Evolutionary conservation across 2,888 invertebrate species (phyloP).

Genomic region (Drosophila recens): DNA sequence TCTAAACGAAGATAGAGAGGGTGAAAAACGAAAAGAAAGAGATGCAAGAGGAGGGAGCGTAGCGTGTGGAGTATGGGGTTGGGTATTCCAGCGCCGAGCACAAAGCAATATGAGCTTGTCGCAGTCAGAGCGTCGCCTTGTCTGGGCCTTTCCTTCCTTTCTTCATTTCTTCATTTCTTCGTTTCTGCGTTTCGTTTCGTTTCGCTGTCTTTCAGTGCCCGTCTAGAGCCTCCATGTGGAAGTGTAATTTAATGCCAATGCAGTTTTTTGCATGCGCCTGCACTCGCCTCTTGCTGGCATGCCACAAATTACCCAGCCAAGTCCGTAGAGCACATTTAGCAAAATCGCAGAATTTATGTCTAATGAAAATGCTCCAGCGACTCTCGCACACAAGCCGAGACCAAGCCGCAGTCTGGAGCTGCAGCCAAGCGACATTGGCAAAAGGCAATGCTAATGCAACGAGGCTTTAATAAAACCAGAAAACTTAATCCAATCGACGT

Average conservation of each 20-base stretch:
- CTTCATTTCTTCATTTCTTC: no score
- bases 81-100: slow-evolving; percentile 9
- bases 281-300: slow-evolving; percentile 33
- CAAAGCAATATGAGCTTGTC: slow-evolving; percentile 74
- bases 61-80: neutral
- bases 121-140: slow-evolving; percentile 62
- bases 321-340: slow-evolving; percentile 78
- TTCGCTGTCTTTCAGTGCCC: neutral
- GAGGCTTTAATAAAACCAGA: slow-evolving; percentile 35
- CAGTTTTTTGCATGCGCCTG: slow-evolving; percentile 36
- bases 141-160: slow-evolving; percentile 44
- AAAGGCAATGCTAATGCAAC: slow-evolving; percentile 60
- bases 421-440: slow-evolving; percentile 65
- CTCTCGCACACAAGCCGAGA: neutral
- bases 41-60: neutral
- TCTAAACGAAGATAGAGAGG: slow-evolving; percentile 5
- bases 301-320: slow-evolving; percentile 75
- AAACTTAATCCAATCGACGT: slow-evolving; percentile 15
- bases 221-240: slow-evolving; percentile 24
- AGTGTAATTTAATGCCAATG: slow-evolving; percentile 77
- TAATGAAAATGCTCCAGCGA: slow-evolving; percentile 72
- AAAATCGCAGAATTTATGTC: slow-evolving; percentile 79
- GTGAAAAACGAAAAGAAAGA: neutral
- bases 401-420: slow-evolving; percentile 14
- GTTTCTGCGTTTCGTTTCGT: no score